Evolutionary conservation across 2,113 vertebrate genomes (phyloP), one percentile per base, ranked within the genome.

Genomic region (Polypterus senegalus): DNA sequence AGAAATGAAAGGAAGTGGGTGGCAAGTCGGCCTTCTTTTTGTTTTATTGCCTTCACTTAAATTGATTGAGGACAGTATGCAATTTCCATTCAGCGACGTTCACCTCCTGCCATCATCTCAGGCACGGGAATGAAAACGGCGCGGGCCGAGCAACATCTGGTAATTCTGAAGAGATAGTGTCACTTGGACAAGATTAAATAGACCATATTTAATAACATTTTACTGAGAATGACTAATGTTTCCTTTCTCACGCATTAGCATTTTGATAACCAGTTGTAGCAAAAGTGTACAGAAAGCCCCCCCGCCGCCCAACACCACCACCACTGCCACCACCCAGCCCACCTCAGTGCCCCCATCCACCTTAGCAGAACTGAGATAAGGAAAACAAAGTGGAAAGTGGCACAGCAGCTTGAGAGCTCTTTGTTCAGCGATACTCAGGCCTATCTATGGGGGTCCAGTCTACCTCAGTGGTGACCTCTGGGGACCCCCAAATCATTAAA

Each of bases 121-220:
- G 27, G 61, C 1, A 66, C 60, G 66, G 69, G 59, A 5, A 73
- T 69, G 54, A 51, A 67, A 59, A 62, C 5, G 5, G 65, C 58
- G n/a, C 45, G 52, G 66, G 65, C 64, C 61, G 68, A 70, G 69
- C 57, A 70, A 63, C 64, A 68, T 61, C 71, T 68, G 69, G 59
- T 69, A 61, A 61, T 66, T 73, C 68, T 67, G 58, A 68, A 73
- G 61, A 76, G 68, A 74, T 46, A 63, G 55, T 61, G 69, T 67
- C 73, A 68, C 67, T 60, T 60, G 59, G 68, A 78, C 68, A 74
- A 70, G 69, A 58, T 58, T 58, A 72, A 70, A 70, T 3, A 67
- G 65, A 70, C 59, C 59, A 75, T 71, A 70, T 67, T 73, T 70
- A 73, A 76, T 64, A 68, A 62, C 57, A 59, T 71, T 69, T 69